These are phyloP conservation scores for Cebidichthys violaceus DNA, from an alignment of 2,113 vertebrate genomes.

Conservation along the genomic window DNA sequence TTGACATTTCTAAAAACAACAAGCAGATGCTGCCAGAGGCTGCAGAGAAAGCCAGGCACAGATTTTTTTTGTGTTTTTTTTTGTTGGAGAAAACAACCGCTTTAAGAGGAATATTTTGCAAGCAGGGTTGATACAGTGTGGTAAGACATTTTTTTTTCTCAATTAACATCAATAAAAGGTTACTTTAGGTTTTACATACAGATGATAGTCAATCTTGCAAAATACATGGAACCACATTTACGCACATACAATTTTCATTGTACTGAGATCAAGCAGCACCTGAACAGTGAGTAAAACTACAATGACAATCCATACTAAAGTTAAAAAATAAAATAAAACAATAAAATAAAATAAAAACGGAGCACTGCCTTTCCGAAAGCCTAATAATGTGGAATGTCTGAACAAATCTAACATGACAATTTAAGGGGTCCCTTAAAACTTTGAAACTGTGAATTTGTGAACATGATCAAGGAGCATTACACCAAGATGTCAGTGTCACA, in stretches of 20 bases:
- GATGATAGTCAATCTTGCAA: constrained; percentile 82
- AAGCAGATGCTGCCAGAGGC: constrained; percentile 65
- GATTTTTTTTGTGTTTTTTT: constrained; percentile 28
- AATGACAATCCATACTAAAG: constrained; percentile 74
- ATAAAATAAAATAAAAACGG: constrained; percentile 13
- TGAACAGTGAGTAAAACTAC: constrained; percentile 81
- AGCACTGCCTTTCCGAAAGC: constrained; percentile 72
- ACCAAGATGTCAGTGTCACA: constrained; percentile 85
- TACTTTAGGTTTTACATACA: constrained; percentile 82
- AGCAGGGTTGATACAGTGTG: constrained; percentile 82
- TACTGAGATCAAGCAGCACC: constrained; percentile 81
- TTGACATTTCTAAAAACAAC: constrained; percentile 46
- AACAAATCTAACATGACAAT: constrained; percentile 73
- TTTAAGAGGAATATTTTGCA: constrained; percentile 80
- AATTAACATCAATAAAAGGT: constrained; percentile 83
- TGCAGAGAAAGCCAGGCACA: constrained; percentile 78
- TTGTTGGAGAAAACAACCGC: constrained; percentile 73
- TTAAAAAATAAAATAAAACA: constrained; percentile 32
- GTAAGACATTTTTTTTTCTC: constrained; percentile 73
- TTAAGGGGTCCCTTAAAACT: constrained; percentile 74
- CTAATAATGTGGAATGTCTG: constrained; percentile 78
- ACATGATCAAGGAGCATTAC: constrained; percentile 77
- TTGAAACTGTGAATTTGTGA: constrained; percentile 73
- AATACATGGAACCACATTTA: constrained; percentile 82
- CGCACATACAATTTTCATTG: constrained; percentile 79